These are phyloP conservation scores for Drosophila longiperda DNA, from an alignment of 2,888 invertebrate species.

Conservation along the genomic window DNA sequence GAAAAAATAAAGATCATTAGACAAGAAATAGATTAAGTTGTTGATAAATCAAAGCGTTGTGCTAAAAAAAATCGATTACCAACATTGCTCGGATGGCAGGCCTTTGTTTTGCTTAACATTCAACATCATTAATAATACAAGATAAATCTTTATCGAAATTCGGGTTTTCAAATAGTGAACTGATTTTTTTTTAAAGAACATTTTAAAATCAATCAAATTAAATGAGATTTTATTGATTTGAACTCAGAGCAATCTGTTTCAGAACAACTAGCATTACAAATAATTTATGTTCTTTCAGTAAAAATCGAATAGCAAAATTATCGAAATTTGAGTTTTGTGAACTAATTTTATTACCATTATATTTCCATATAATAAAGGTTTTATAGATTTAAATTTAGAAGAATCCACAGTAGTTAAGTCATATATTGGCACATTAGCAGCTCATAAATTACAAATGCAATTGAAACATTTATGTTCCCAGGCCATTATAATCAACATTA, in stretches of 20 bases:
- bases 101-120: background rate
- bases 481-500: conserved; percentile 48
- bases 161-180: background rate
- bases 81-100: background rate
- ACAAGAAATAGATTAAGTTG: background rate
- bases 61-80: background rate
- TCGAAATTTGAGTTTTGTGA: background rate
- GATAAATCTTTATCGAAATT: background rate
- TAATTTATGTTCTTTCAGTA: background rate
- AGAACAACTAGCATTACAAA: background rate
- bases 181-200: background rate
- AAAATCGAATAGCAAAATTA: background rate
- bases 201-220: background rate
- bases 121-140: background rate
- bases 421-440: conserved; percentile 41
- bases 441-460: conserved; percentile 32
- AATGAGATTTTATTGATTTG: background rate
- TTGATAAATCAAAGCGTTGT: background rate
- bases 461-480: conserved; percentile 23
- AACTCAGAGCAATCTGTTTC: background rate
- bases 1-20: conserved; percentile 45
- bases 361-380: background rate
- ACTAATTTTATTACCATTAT: background rate
- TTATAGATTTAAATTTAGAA: background rate
- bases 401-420: background rate